Evolutionary conservation across 2,888 invertebrate species (phyloP), one percentile per base, ranked within the genome.

Genomic region (Ypsolopha scabrella): DNA sequence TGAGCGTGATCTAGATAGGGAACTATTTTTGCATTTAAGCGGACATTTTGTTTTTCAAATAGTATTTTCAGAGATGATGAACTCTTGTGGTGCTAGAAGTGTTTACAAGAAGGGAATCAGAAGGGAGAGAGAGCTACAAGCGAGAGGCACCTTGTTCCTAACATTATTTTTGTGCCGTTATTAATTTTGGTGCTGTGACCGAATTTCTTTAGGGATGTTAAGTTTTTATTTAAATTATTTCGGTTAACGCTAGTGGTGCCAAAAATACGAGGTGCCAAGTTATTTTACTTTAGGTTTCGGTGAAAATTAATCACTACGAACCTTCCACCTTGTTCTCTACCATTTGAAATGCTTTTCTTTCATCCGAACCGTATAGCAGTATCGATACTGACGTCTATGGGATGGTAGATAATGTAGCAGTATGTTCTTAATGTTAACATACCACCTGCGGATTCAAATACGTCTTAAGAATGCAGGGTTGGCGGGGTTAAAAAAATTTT

Each of bases 221-320:
- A 50, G 50, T 52, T 48, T 60, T 49, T 51, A 38, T 51, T 51
- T 55, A 48, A 51, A 49, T 56, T 52, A 55, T 38, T 68, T 73
- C 60, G 64, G 64, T 69, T 67, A 54, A 64, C 63, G 75, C 72
- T 75, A 73, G 74, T 65, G 81, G 80, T 82, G 83, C 81, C 83
- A 81, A 81, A 80, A 65, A 69, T 65, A 60, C 59, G 62, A 73
- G 81, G 81, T 81, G 82, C 80, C 82, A 82, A 81, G 56, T 57
- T 59, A 37, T 47, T 36, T 47, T 37, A 37, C 14, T 47, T 47
- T 13, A 47, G 47, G 33, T 47, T 35, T 8, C 14, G 36, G 14
- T 46, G 37, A 35, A 47, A 47, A 37, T 46, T 35, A 11, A 11
- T 13, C n/a, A 13, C 24, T 35, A 7, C 35, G 11, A 36, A 14